Evolutionary conservation across 2,888 invertebrate species (phyloP).

Genomic region (Cistogaster globosa): DNA sequence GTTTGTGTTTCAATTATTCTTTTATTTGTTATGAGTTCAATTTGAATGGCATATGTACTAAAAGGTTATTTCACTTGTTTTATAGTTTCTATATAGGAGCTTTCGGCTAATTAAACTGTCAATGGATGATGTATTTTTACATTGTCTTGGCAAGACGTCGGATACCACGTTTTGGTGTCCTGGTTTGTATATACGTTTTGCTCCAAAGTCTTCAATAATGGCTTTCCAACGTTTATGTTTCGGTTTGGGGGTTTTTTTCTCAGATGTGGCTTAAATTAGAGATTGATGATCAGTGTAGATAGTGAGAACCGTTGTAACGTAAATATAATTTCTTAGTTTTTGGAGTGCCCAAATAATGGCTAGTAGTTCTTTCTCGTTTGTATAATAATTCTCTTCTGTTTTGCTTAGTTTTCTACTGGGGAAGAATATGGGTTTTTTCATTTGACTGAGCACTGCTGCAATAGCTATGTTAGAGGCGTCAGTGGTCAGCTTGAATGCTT

Average conservation of each 20-base stretch:
- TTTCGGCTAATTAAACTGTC: not conserved
- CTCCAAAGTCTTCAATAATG: not conserved
- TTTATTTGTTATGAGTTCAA: constrained; percentile 2
- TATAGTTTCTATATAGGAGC: not conserved
- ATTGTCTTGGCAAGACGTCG: not conserved
- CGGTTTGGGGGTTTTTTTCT: not conserved
- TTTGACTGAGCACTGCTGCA: too few species aligned
- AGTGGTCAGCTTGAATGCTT: too few species aligned
- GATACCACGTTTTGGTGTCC: not conserved
- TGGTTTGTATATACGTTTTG: not conserved
- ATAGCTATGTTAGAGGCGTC: too few species aligned
- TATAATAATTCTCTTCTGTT: too few species aligned
- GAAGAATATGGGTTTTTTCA: too few species aligned
- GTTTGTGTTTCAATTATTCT: not conserved
- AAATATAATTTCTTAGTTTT: too few species aligned
- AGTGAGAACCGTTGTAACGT: too few species aligned
- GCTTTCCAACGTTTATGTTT: not conserved
- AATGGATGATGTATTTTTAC: not conserved
- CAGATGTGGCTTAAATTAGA: not conserved
- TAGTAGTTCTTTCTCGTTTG: too few species aligned
- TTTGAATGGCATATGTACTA: constrained; percentile 12
- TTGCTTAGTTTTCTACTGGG: too few species aligned
- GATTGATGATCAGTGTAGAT: too few species aligned
- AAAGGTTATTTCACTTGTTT: not conserved
- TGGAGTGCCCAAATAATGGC: too few species aligned